Base-by-base conservation (phyloP, 2,888 invertebrate genomes). In the Dolichomitus sp. region DNA sequence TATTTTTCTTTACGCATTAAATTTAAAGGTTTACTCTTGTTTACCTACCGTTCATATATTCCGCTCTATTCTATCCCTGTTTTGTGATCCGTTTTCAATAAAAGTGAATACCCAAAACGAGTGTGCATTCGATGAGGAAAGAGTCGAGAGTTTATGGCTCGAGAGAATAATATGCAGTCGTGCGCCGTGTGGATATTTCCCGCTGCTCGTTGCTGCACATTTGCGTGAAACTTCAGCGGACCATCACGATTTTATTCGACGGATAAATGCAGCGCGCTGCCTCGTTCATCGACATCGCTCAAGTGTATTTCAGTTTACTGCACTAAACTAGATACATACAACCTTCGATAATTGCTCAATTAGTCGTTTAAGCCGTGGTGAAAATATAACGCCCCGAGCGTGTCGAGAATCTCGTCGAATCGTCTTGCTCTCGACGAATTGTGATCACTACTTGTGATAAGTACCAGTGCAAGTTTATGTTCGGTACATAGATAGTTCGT, bases 261-360 rank as follows among this genome's bases (percentile, higher is more conserved):
- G 33, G 33, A 54, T 19, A 17, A 63, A 80, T 50, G 6, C 3
- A 4, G 5, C 50, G 37, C 45, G 45, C 19, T 23, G 27, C 27
- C 4, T 40, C 54, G 54, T 52, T 70, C 52, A 23, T 54, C 40
- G 42, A 42, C 1, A 42, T 42, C 27, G 40, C 40, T 27, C 40
- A 17, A 54, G 42, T 70, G n/a, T 40, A 40, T 54, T 54, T 11
- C 17, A 42, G 59, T 45, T 17, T 23, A 6, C 45, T 40, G 19
- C 30, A 66, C 68, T 50, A 23, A 72, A 59, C 50, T 37, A 45
- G 30, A 69, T 59, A 61, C 37, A 40, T 33, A 63, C 40, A 40
- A 52, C 69, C 37, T 77, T 75, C 78, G 84, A 83, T 84, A 82
- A 87, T 88, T 86, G 87, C 88, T 90, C 88, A 87, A 89, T 87